Base-by-base conservation (phyloP, 2,113 vertebrate species). In the Panthera leo region DNA sequence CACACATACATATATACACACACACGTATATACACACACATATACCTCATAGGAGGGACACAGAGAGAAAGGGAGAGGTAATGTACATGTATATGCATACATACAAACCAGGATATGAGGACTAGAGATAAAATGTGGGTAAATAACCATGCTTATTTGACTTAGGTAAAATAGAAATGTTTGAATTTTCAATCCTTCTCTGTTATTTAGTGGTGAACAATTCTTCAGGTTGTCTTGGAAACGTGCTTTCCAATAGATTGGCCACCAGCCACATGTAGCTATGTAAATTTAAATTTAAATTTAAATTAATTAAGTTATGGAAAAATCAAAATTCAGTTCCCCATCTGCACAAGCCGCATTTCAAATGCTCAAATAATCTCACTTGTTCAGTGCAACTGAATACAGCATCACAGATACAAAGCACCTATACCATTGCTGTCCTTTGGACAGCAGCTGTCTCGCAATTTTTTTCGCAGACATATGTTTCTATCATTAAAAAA, bases 221-320 rank as follows among this genome's bases (percentile, higher is more conserved):
- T 86, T 61, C 39, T 36, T 83, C 13, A 88, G 29, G 14, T 84
- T 61, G 8, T 16, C 55, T 75, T 18, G 25, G 14, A 93, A 85
- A 0, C 25, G 1, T 70, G 4, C 5, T 70, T 13, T n/a, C n/a
- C 39, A 85, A 29, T 25, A 85, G 15, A 84, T 53, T 68, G 65
- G 23, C 39, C 71, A 18, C 31, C n/a, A 86, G 61, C 34, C 27
- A n/a, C 25, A 51, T 9, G 11, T 36, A 8, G 27, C 45, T 87
- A 58, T 84, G 39, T 87, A 83, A 71, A 78, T 75, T 92, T 94
- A 84, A 88, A 68, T 79, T 71, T 79, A 25, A 89, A 68, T 79
- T 71, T 79, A 25, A 89, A n/a, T 79, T 36, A 68, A 76, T 73
- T 67, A 75, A 88, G 91, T 85, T 39, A 95, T n/a, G 27, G 80